Evolutionary conservation across 1,140 invertebrate species (phyloP).

Genomic region (Rhynchophorus ferrugineus): DNA sequence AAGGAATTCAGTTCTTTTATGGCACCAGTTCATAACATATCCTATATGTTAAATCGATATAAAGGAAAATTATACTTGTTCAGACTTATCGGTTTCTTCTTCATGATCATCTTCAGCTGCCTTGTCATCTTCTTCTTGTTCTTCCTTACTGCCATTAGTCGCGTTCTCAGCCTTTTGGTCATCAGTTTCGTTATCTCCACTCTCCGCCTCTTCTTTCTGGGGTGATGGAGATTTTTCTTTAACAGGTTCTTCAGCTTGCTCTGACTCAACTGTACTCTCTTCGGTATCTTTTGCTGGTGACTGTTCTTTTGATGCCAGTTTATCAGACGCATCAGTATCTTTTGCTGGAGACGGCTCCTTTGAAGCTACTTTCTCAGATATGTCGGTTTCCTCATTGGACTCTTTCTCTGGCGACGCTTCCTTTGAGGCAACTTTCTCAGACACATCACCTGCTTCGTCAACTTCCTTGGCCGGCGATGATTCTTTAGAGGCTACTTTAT

Average conservation of each 20-base stretch:
- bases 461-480: conserved; percentile 19
- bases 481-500: conserved; percentile 18
- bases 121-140: conserved; percentile 16
- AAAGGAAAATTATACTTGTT: conserved; percentile 13
- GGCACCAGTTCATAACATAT: background rate
- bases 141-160: conserved; percentile 17
- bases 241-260: conserved; percentile 6
- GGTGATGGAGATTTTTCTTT: background rate
- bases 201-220: conserved; percentile 2
- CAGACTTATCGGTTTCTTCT: conserved; percentile 20
- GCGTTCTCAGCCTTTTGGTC: conserved; percentile 14
- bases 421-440: background rate
- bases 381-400: too few relatives aligned
- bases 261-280: conserved; percentile 7
- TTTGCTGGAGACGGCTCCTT: background rate
- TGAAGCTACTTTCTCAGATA: too few relatives aligned
- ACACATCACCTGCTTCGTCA: conserved; percentile 11
- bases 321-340: too few relatives aligned
- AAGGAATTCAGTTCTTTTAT: too few relatives aligned
- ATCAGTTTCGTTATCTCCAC: conserved; percentile 16
- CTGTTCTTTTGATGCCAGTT: background rate
- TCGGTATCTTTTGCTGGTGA: conserved; percentile 5
- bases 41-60: background rate
- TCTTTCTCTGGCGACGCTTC: background rate
- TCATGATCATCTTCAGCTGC: conserved; percentile 7